Base-by-base conservation (phyloP, 2,113 vertebrate genomes). In the Pteronura brasiliensis region DNA sequence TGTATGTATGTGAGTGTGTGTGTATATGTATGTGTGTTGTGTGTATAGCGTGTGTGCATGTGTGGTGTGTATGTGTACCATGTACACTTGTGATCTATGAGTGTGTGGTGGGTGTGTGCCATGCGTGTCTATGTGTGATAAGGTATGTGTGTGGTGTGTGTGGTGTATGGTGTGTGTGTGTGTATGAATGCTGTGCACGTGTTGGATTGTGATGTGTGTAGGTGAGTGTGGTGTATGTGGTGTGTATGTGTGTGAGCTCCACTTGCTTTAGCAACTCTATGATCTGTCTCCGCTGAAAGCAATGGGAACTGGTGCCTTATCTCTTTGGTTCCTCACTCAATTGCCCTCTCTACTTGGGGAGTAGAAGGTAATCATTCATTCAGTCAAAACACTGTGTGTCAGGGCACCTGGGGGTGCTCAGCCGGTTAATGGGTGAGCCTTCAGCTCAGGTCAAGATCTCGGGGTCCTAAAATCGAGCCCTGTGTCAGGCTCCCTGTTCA, bases 251-350 rank as follows among this genome's bases (percentile, higher is more conserved):
- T 44, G 6, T n/a, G 67, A 15, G 49, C 12, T 18, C 20, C 21
- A 3, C 88, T 63, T 39, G 15, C 63, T 86, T 57, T 7, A 25
- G 10, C 57, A 3, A 20, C 5, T 3, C 2, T 36, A 0, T 1
- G n/a, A 1, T 6, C 1, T 3, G 49, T 39, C 47, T 76, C 57
- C 57, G 47, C 76, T 3, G 6, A 72, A 52, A 39, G n/a, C 27
- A 0, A 0, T 2, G 31, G 17, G 18, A 23, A 20, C 21, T 49
- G 21, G 31, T 42, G 18, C 23, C 29, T 42, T 21, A 5, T 6
- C 27, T n/a, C 65, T 90, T 13, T 39, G 36, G 1, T 6, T 18
- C 47, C 14, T 49, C 23, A 3, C 3, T 86, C 4, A 17, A 1
- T 17, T 25, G 23, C 61, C 5, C 25, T 21, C 18, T 36, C 5